Evolutionary conservation across 2,113 vertebrate genomes (phyloP).

Genomic region (Oncorhynchus keta): DNA sequence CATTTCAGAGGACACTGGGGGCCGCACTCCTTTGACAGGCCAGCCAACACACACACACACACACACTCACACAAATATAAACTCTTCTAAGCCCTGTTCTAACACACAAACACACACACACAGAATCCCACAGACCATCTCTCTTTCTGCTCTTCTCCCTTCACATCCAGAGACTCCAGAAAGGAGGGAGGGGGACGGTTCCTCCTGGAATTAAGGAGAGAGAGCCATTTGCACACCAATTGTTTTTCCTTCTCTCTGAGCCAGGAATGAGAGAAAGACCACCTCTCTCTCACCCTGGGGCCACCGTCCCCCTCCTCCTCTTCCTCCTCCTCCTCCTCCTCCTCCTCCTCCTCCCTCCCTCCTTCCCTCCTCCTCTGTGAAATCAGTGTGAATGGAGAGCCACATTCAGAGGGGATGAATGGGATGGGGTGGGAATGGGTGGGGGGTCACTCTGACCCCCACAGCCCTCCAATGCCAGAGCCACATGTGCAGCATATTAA

Average conservation of each 20-base stretch:
- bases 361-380: constrained; percentile 64
- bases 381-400: constrained; percentile 74
- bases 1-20: constrained; percentile 74
- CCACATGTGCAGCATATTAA: constrained; percentile 77
- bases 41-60: constrained; percentile 22
- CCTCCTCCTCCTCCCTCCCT: constrained; percentile 37
- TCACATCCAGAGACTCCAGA: constrained; percentile 44
- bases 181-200: constrained; percentile 44
- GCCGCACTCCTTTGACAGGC: constrained; percentile 64
- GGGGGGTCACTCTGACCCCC: constrained; percentile 61
- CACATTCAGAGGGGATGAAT: constrained; percentile 71
- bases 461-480: constrained; percentile 59
- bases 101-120: constrained; percentile 32
- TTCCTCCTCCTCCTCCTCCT: constrained; percentile 44
- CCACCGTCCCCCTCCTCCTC: constrained; percentile 18
- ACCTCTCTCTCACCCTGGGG: constrained; percentile 49
- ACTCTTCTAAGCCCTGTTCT: constrained; percentile 39
- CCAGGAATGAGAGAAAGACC: constrained; percentile 69
- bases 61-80: neutral
- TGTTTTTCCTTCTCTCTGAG: constrained; percentile 73
- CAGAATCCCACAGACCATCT: constrained; percentile 38
- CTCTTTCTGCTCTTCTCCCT: constrained; percentile 29
- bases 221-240: constrained; percentile 78
- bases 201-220: constrained; percentile 68
- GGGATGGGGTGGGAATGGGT: constrained; percentile 62